phyloP scores from a whole-genome alignment of 2,888 invertebrate genomes.

The Temnothorax rugatulus region DNA sequence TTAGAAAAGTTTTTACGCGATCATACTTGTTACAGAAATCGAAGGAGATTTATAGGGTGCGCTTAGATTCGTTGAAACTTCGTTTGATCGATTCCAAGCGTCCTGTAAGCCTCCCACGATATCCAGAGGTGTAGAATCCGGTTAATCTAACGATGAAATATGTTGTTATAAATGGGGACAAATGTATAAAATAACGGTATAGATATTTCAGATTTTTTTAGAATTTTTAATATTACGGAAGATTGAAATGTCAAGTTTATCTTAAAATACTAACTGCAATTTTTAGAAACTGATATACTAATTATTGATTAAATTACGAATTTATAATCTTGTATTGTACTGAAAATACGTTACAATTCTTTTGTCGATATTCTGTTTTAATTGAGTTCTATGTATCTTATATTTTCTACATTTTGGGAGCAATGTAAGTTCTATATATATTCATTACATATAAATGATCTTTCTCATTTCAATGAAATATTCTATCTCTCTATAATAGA shows the following conservation, averaged over 20 bases:
- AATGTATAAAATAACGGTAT: background rate
- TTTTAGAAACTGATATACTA: background rate
- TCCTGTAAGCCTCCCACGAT: background rate
- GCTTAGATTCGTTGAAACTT: constrained; percentile 45
- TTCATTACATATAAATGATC: background rate
- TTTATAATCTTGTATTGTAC: background rate
- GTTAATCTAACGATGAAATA: background rate
- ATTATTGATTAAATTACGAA: background rate
- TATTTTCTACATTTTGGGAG: background rate
- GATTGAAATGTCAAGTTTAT: background rate
- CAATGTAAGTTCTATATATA: background rate
- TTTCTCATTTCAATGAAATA: background rate
- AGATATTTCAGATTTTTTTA: background rate
- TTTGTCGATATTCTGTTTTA: background rate
- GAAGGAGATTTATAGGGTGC: constrained; percentile 37
- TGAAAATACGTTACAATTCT: background rate
- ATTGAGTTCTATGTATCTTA: background rate
- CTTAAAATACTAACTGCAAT: background rate
- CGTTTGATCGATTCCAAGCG: constrained; percentile 40
- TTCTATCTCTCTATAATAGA: background rate
- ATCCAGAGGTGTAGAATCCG: background rate
- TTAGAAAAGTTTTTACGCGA: constrained; percentile 36
- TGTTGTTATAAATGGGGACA: background rate
- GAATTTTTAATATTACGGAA: constrained; percentile 4
- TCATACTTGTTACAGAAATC: constrained; percentile 49